phyloP scores from a whole-genome alignment of 2,113 vertebrate species.

The Neogale vison region DNA sequence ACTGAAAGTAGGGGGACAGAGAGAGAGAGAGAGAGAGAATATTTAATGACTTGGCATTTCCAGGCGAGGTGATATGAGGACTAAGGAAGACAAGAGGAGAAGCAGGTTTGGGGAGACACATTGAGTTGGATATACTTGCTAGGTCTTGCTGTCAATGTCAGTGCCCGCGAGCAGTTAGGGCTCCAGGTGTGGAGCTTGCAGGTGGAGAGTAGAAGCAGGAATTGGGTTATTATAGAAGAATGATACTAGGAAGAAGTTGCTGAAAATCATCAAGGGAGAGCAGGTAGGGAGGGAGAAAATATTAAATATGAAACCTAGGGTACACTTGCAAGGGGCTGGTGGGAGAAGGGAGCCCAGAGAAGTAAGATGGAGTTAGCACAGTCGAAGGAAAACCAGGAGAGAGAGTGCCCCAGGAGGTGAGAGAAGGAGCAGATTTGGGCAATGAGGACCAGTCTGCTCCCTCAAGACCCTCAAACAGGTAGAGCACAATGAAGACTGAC shows the following conservation, averaged over 20 bases:
- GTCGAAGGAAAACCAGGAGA: not conserved
- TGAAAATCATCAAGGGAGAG: not conserved
- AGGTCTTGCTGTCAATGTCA: not conserved
- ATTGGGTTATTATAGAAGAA: not conserved
- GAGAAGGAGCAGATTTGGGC: not conserved
- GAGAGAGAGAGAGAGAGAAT: not conserved
- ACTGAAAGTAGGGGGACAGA: too few species aligned
- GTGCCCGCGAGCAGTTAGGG: not conserved
- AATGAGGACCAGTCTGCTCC: not conserved
- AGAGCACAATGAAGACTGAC: not conserved
- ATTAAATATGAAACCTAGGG: not conserved
- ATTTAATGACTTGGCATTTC: not conserved
- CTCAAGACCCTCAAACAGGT: not conserved
- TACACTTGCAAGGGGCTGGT: not conserved
- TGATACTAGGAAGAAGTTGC: not conserved
- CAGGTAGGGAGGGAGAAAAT: not conserved
- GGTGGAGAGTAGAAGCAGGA: not conserved
- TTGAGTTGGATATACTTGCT: not conserved
- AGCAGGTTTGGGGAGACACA: not conserved
- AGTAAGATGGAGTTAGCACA: not conserved
- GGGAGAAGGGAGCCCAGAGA: not conserved
- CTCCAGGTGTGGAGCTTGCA: not conserved
- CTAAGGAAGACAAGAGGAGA: not conserved
- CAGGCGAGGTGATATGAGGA: not conserved
- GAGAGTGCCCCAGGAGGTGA: not conserved